Evolutionary conservation across 2,888 invertebrate genomes (phyloP), one percentile per base, ranked within the genome.

Genomic region (Marasmarcha lunaedactyla): DNA sequence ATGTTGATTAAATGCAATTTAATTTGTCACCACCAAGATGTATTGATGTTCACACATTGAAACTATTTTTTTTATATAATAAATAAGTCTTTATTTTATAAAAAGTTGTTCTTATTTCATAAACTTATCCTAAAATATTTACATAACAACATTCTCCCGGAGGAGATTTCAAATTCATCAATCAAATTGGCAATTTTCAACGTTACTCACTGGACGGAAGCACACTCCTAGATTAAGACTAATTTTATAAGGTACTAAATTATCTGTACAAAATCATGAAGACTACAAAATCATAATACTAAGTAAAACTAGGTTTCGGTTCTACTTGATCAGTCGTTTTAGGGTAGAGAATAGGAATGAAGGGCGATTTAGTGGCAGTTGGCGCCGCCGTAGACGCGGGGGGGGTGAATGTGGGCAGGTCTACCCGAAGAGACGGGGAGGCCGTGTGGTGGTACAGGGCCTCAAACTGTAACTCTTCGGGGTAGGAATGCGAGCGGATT

Each of bases 331-430:
- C 20, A 20, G 20, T 20, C 20, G 7, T 20, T 20, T 20, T 20
- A 3, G 57, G 51, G 46, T 57, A 71, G 6, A 57, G 58, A 12
- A 76, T 55, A 30, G 78, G 72, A 45, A 72, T 66, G 54, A 69
- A 77, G 37, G 37, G 15, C 34, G 37, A 38, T 39, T 54, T 46
- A 10, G 51, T 44, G 1, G 54, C 35, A 10, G 63, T 51, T 14
- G 59, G 51, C 20, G 61, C 56, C 10, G 50, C 41, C 11, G 56
- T 61, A 36, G 56, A 45, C 6, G 66, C 55, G 3, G 81, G 79
- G 13, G 88, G 87, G 15, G 79, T 59, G 53, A 86, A 88, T 1
- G 88, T 88, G 9, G 88, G 88, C 46, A 88, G 56, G 47, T 87
- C 86, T n/a, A 88, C 85, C 34, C 85, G 68, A 4, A 87, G 45